phyloP scores from a whole-genome alignment of 2,797 vertebrate species.

The Falco berigora region DNA sequence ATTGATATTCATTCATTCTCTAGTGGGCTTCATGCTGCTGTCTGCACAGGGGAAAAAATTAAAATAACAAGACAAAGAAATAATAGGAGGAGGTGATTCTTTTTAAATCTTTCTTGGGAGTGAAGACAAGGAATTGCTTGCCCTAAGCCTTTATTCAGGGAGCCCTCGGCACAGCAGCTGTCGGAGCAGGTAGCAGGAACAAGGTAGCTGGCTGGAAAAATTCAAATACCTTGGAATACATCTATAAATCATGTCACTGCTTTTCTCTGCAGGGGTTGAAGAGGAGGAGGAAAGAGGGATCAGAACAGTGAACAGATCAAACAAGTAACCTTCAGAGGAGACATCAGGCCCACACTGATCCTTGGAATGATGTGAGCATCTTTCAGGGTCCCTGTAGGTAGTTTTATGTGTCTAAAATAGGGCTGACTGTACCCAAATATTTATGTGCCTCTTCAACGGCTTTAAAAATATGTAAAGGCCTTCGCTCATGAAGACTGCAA shows the following conservation, averaged over 20 bases:
- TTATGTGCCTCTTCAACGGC: background rate
- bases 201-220: background rate
- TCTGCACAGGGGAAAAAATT: background rate
- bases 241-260: constrained; percentile 18
- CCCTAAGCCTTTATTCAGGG: background rate
- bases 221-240: background rate
- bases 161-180: background rate
- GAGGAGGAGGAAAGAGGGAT: background rate
- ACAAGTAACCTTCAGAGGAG: background rate
- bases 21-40: constrained; percentile 1
- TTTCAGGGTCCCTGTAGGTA: background rate
- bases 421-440: background rate
- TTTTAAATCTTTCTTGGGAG: background rate
- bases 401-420: constrained; percentile 20
- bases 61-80: constrained; percentile 31
- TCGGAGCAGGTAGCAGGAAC: background rate
- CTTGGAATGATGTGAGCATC: background rate
- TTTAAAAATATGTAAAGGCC: constrained; percentile 20
- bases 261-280: background rate
- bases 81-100: constrained; percentile 1
- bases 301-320: background rate
- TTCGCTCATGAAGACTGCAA: background rate
- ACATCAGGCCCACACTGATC: background rate
- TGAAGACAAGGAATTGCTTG: background rate
- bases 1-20: constrained; percentile 17